Conservation (phyloP, 2,113 vertebrate genomes). For the Grammatotria lemairii region DNA sequence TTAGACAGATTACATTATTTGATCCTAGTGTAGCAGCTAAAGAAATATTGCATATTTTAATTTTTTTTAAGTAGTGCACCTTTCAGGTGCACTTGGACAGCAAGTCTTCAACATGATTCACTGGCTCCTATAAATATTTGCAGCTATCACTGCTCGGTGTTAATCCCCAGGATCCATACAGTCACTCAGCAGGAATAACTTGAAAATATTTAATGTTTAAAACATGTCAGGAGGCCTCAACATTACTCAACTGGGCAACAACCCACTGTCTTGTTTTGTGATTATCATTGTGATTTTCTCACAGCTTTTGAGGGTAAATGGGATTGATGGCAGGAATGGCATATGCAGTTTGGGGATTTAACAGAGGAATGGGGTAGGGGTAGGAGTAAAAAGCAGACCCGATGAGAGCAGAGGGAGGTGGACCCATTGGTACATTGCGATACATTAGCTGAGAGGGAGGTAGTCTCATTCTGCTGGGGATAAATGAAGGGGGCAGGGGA, state of each 20-base stretch:
- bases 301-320: slow-evolving; percentile 61
- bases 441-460: slow-evolving; percentile 59
- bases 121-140: not conserved
- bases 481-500: slow-evolving; percentile 12
- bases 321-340: slow-evolving; percentile 47
- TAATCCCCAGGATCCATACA: not conserved
- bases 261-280: not conserved
- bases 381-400: slow-evolving; percentile 56
- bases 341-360: slow-evolving; percentile 53
- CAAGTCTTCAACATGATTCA: not conserved
- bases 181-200: not conserved
- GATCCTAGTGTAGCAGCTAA: not conserved
- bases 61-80: not conserved
- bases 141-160: not conserved
- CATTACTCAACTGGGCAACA: not conserved
- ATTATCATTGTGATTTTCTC: not conserved
- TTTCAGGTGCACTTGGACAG: not conserved
- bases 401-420: slow-evolving; percentile 33
- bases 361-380: slow-evolving; percentile 51
- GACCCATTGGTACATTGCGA: slow-evolving; percentile 39
- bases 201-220: not conserved
- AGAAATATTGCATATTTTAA: not conserved
- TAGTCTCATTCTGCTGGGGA: slow-evolving; percentile 54
- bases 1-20: not conserved
- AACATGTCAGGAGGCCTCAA: not conserved